Evolutionary conservation across 1,140 invertebrate species (phyloP), one percentile per base, ranked within the genome.

Genomic region (Eriosoma lanigerum): DNA sequence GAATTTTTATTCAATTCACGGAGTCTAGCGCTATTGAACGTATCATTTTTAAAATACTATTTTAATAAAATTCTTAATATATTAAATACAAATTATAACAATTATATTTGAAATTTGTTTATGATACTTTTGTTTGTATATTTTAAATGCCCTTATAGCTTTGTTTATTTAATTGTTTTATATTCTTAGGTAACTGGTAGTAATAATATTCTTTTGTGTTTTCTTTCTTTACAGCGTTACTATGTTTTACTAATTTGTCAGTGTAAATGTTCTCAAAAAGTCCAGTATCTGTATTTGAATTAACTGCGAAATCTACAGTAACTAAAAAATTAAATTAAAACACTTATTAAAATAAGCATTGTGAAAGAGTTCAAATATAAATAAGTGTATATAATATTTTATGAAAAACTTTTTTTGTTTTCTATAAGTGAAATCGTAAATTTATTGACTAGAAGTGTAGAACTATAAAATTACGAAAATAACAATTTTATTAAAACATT

Each of bases 141-240:
- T 54, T n/a, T 66, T 70, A 24, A 70, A 29, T 50, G n/a, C 24
- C 44, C 29, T 50, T 50, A 21, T 26, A 6, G 32, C 46, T 50
- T 48, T 50, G 66, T 70, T 70, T 70, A 68, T 50, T 70, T 50
- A 70, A 70, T 70, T 50, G 66, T 70, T 70, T 70, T 70, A 19
- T 70, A 19, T 50, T 70, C 24, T 75, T 75, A 15, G 29, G 21
- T 3, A 19, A 10, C 29, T 75, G 17, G 29, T 9, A 44, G 50
- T 75, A 75, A 44, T 75, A 75, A 75, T 75, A 73, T 29, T 68
- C 38, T 48, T 70, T 70, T 70, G 46, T 70, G 15, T 29, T 70
- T 15, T 26, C 19, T 70, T 70, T 50, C n/a, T 48, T 21, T 21
- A 21, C n/a, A 54, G 46, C 4, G 19, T 26, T 70, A 29, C 19